Evolutionary conservation across 1,140 invertebrate species (phyloP).

Genomic region (Latrodectus geometricus): DNA sequence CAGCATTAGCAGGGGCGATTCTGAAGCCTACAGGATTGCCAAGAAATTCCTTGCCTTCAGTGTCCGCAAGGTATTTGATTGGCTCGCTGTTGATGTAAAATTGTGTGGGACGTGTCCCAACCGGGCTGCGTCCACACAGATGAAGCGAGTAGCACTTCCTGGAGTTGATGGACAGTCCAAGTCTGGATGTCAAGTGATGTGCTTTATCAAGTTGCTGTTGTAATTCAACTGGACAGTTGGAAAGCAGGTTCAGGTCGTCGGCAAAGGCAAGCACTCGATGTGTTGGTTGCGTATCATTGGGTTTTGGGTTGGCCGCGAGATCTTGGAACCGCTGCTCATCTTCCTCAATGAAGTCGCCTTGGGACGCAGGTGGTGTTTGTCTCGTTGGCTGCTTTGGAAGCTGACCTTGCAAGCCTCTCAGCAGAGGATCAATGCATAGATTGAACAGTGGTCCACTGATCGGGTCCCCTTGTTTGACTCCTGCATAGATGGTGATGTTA

Average conservation of each 20-base stretch:
- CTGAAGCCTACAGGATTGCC: neutral
- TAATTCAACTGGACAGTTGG: neutral
- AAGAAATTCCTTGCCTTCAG: neutral
- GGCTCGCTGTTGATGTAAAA: neutral
- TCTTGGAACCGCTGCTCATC: too few relatives aligned
- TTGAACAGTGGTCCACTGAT: constrained; percentile 69
- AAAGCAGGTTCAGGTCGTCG: neutral
- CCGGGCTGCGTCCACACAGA: neutral
- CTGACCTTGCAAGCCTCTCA: neutral
- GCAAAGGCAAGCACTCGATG: neutral
- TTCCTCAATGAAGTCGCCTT: too few relatives aligned
- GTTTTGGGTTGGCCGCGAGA: too few relatives aligned
- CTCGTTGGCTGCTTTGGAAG: too few relatives aligned
- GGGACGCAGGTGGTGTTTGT: too few relatives aligned
- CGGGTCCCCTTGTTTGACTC: constrained; percentile 69
- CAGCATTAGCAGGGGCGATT: neutral
- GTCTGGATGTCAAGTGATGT: neutral
- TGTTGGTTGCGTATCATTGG: neutral
- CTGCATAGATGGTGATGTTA: constrained; percentile 64
- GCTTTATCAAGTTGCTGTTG: neutral
- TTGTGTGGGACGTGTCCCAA: neutral
- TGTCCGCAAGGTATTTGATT: neutral
- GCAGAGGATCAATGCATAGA: constrained; percentile 67
- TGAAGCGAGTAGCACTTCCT: neutral
- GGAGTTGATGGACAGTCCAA: neutral